A percentile compares a stretch with the other conserved stretches of the same genome.
Evolutionary conservation across 2,888 invertebrate species (phyloP).

Genomic region (Polydrusus pterygomalis): DNA sequence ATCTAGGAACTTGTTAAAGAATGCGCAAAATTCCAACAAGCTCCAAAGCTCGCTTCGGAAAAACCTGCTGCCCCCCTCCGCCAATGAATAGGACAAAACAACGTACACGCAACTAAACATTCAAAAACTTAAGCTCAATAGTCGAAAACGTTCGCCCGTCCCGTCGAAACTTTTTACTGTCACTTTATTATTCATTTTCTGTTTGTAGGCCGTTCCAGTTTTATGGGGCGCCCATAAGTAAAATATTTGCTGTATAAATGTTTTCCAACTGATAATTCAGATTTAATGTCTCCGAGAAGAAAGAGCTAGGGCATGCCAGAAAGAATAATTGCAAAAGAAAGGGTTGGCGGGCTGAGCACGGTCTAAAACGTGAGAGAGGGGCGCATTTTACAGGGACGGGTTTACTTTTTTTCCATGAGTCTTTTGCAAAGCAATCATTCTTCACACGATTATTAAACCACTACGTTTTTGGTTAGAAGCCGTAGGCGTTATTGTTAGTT

Average conservation of each 20-base stretch:
- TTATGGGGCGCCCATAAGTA: conserved; percentile 53
- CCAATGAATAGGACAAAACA: no score
- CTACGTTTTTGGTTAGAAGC: no score
- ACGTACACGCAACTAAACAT: not conserved
- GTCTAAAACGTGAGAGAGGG: conserved; percentile 47
- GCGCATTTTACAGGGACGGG: conserved; percentile 38
- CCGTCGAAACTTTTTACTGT: conserved; percentile 38
- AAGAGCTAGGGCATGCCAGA: conserved; percentile 55
- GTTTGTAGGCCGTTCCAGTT: conserved; percentile 45
- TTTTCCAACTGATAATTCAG: conserved; percentile 59
- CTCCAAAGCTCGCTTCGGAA: no score
- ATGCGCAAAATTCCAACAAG: no score
- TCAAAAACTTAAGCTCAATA: conserved; percentile 18
- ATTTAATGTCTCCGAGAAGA: conserved; percentile 58
- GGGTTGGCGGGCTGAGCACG: conserved; percentile 59
- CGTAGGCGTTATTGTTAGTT: no score
- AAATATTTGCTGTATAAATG: conserved; percentile 57
- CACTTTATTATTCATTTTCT: conserved; percentile 51
- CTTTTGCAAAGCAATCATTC: no score
- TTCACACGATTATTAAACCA: no score
- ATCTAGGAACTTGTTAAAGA: no score
- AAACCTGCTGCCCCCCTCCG: no score
- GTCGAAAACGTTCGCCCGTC: conserved; percentile 17
- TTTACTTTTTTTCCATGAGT: no score
- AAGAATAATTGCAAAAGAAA: conserved; percentile 63